These are phyloP conservation scores for Macrophya annulata DNA, from an alignment of 2,888 invertebrate genomes.

Conservation along the genomic window DNA sequence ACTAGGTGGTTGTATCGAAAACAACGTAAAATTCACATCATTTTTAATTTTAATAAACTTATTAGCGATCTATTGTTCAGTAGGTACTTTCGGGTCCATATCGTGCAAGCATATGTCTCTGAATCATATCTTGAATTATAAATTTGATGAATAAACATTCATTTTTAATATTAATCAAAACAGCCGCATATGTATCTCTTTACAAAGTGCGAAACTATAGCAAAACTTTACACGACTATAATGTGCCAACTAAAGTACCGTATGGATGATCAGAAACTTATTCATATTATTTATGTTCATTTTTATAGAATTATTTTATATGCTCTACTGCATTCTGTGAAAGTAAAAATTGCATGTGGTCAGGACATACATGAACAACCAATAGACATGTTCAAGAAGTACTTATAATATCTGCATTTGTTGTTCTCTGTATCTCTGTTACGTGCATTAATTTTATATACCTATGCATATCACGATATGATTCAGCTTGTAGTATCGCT, in stretches of 20 bases:
- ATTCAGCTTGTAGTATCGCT: neutral
- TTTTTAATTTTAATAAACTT: too few species aligned
- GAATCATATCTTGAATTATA: too few species aligned
- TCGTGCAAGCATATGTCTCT: too few species aligned
- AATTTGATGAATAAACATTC: too few species aligned
- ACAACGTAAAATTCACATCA: neutral
- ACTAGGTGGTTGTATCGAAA: neutral
- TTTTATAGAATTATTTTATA: neutral
- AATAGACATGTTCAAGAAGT: neutral
- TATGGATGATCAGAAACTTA: neutral
- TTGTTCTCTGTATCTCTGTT: neutral
- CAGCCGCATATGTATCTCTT: neutral
- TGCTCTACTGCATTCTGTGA: neutral
- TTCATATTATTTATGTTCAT: neutral
- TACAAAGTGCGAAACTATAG: neutral
- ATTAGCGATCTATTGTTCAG: too few species aligned
- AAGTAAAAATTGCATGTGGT: neutral
- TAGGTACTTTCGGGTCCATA: too few species aligned
- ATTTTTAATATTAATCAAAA: neutral
- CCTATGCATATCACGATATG: constrained; percentile 13
- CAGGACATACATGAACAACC: neutral
- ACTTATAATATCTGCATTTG: neutral
- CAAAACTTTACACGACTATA: neutral
- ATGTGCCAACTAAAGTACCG: too few species aligned
- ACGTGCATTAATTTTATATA: constrained; percentile 5